Evolutionary conservation across 2,113 vertebrate genomes (phyloP), one percentile per base, ranked within the genome.

Genomic region (Spea multiplicata): DNA sequence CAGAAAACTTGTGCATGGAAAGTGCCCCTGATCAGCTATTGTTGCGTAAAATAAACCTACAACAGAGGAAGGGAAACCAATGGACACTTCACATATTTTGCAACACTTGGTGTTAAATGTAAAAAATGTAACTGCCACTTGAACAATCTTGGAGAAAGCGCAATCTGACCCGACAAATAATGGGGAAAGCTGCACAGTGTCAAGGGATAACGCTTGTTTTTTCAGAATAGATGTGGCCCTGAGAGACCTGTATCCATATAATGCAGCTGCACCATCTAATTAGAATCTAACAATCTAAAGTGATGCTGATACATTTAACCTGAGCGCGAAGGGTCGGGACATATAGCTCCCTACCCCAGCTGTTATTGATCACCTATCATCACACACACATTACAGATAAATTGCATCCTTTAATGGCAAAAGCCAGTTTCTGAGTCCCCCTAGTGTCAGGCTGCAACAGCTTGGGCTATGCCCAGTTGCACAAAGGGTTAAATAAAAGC

Each of bases 171-270:
- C 13, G 3, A n/a, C 6, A 2, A 13, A 61, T 62, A 7, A 2
- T 3, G 2, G 7, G 14, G 14, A n/a, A 62, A 6, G 16, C 10
- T 6, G 1, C 10, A 59, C 4, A 5, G 55, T 44, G 12, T 50
- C 73, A 61, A n/a, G 66, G 66, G 53, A 69, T 12, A 68, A 49
- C 1, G 4, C 44, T 77, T 77, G 75, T 77, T 77, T 69, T n/a
- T n/a, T 76, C 52, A 48, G 52, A 61, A 46, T 61, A 12, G 53
- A 70, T 47, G 14, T 12, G 9, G 66, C 49, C 75, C 52, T 61
- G 57, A 12, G 75, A 9, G 75, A 3, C n/a, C 4, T 66, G 62
- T 14, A 3, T 6, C 3, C 10, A 16, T 46, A 13, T 5, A 45
- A 44, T 3, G 13, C 44, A 67, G 30, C 49, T 76, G 74, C 44